Percentiles rank a stretch among this genome's conserved stretches.
Conservation (phyloP, 2,797 vertebrate species). For the Helicolenus hilgendorfi region DNA sequence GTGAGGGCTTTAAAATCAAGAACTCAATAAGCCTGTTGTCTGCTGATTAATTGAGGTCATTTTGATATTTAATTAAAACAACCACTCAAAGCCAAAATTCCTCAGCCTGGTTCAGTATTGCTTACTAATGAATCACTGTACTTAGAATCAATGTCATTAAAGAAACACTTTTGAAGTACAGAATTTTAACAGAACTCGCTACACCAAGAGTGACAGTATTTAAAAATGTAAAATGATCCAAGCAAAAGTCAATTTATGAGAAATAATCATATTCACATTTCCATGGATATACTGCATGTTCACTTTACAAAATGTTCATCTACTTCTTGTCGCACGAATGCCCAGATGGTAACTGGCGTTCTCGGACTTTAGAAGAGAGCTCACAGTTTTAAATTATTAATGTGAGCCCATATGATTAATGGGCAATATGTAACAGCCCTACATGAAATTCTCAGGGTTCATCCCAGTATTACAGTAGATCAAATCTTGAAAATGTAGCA, state of each 20-base stretch:
- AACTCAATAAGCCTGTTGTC: constrained; percentile 23
- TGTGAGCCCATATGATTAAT: constrained; percentile 30
- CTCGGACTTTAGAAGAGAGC: constrained; percentile 12
- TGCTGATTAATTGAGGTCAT: constrained; percentile 57
- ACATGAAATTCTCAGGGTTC: background rate
- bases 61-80: constrained; percentile 66
- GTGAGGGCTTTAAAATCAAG: constrained; percentile 2
- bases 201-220: background rate
- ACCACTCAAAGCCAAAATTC: background rate
- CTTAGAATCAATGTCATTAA: constrained; percentile 4
- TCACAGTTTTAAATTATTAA: constrained; percentile 40
- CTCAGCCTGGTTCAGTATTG: background rate
- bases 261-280: background rate
- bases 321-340: constrained; percentile 10
- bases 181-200: background rate
- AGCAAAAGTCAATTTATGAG: background rate
- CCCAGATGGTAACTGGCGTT: constrained; percentile 24
- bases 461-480: constrained; percentile 2
- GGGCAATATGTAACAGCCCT: constrained; percentile 1
- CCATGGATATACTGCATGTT: background rate
- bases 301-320: background rate
- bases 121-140: constrained; percentile 21
- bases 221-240: background rate
- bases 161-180: background rate
- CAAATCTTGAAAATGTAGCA: constrained; percentile 17